Evolutionary conservation across 2,113 vertebrate genomes (phyloP).

Genomic region (Poeciliopsis turrubarensis): DNA sequence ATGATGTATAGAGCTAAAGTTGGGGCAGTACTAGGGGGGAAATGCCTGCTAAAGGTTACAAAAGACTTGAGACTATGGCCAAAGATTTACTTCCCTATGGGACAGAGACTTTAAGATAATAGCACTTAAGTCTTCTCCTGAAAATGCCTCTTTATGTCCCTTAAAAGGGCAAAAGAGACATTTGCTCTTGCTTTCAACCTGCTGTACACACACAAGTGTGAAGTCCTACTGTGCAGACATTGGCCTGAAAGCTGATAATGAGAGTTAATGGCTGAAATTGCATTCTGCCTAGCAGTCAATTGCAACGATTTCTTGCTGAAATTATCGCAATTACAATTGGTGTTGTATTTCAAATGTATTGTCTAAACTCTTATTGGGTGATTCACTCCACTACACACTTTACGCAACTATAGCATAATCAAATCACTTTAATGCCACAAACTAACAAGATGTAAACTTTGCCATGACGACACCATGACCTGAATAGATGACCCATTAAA

Average conservation of each 20-base stretch:
- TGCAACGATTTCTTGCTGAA: neutral
- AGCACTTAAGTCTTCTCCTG: too few species aligned
- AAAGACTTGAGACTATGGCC: neutral
- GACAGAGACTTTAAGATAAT: neutral
- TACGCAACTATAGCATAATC: neutral
- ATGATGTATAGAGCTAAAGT: neutral
- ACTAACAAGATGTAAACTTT: neutral
- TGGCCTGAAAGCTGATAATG: neutral
- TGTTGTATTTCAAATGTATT: constrained; percentile 21
- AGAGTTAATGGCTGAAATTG: neutral
- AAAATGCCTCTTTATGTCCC: too few species aligned
- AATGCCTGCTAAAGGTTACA: neutral
- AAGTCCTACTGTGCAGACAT: neutral
- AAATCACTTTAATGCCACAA: neutral
- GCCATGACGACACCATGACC: constrained; percentile 30
- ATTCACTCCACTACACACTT: constrained; percentile 12
- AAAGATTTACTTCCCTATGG: neutral
- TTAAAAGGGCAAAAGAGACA: too few species aligned
- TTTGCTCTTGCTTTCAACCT: too few species aligned
- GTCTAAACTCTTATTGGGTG: constrained; percentile 12
- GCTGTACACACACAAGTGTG: neutral
- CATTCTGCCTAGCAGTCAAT: neutral
- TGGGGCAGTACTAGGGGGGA: neutral
- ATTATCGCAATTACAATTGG: constrained; percentile 30
- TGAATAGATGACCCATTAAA: constrained; percentile 13